Evolutionary conservation across 2,113 vertebrate species (phyloP).

Genomic region (Xiphophorus maculatus): DNA sequence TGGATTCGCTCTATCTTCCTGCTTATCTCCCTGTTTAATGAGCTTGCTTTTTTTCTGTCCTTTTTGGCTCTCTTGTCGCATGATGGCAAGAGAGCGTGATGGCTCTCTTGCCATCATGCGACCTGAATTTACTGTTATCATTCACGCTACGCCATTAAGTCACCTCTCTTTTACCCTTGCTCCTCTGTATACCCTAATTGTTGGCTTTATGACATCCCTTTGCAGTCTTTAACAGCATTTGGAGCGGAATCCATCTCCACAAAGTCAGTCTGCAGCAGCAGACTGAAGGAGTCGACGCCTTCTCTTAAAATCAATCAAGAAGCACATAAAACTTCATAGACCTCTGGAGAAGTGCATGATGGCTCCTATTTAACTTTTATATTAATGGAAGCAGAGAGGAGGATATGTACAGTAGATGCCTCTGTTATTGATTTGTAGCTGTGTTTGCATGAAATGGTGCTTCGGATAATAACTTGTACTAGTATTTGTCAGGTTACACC

Average conservation of each 20-base stretch:
- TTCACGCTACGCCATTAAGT: slow-evolving; percentile 39
- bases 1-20: slow-evolving; percentile 50
- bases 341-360: slow-evolving; percentile 16
- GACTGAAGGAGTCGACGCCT: slow-evolving; percentile 18
- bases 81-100: no score
- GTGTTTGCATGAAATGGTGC: not conserved
- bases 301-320: slow-evolving; percentile 40
- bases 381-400: slow-evolving; percentile 40
- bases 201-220: slow-evolving; percentile 29
- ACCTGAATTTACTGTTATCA: slow-evolving; percentile 38
- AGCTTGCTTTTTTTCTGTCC: slow-evolving; percentile 24
- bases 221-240: slow-evolving; percentile 33
- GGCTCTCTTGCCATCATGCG: not conserved
- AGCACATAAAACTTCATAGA: slow-evolving; percentile 33
- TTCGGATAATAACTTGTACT: not conserved
- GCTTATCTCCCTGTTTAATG: slow-evolving; percentile 46
- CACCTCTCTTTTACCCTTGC: slow-evolving; percentile 25
- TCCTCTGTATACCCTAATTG: slow-evolving; percentile 37
- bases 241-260: slow-evolving; percentile 36
- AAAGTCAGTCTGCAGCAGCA: slow-evolving; percentile 30
- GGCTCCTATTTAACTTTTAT: slow-evolving; percentile 20
- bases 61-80: slow-evolving; percentile 18
- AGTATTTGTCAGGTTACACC: not conserved
- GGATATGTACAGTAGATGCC: slow-evolving; percentile 27
- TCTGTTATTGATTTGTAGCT: slow-evolving; percentile 32